Base-by-base conservation (phyloP, 2,797 vertebrate species). In the Xiphorhynchus erythropygius region DNA sequence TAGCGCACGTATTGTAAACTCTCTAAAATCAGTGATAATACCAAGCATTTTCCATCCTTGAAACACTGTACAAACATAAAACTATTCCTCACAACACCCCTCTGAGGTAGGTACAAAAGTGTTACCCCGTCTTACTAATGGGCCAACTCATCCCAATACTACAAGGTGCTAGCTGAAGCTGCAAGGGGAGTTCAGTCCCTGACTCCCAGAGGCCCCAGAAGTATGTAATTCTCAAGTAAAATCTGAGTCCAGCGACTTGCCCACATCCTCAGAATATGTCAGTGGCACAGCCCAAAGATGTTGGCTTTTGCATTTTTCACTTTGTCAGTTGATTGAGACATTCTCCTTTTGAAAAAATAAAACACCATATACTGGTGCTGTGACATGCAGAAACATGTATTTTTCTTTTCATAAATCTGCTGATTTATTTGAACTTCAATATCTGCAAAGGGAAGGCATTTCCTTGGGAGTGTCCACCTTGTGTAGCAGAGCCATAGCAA, bases 71-170 rank as follows among this genome's bases (percentile, higher is more conserved):
- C 64, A 92, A 83, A 83, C 93, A 64, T 80, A 85, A 92, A 89
- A 93, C 62, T 94, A 83, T 87, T 96, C 95, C 96, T 96, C 96
- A 97, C 96, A 95, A 97, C 95, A 96, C 35, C 92, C 94, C 89
- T 93, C 93, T 95, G 95, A 96, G 94, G 94, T 97, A 96, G 94
- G 93, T 95, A 74, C 4, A 10, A 92, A 94, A 94, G 49, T 37
- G 53, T 75, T 50, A 28, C 65, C 86, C 71, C 25, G 0, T 74
- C 86, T 77, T 77, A 73, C 49, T 76, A 52, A 85, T 35, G 35
- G 49, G 74, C 27, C 37, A 41, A 52, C 39, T 81, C 85, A 80
- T 73, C 74, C 59, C 74, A 63, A 56, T 53, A 68, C 39, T 93
- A 91, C 76, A 96, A 96, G 79, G 89, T 94, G 93, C 94, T 87